Evolutionary conservation across 2,888 invertebrate genomes (phyloP).

Genomic region (Macrosiphum euphorbiae): DNA sequence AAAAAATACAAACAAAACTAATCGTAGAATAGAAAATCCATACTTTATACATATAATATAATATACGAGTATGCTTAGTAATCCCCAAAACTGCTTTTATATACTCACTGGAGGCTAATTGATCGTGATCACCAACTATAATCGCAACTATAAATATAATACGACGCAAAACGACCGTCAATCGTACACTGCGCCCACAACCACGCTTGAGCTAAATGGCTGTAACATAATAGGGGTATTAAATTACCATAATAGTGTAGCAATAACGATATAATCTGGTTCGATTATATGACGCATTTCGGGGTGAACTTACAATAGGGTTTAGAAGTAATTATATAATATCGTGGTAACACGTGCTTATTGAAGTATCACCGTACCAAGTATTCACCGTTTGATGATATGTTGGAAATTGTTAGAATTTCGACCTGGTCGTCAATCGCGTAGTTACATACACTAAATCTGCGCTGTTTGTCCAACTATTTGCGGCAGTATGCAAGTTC

Average conservation of each 20-base stretch:
- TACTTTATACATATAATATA: neutral
- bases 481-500: neutral
- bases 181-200: neutral
- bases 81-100: neutral
- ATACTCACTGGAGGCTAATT: neutral
- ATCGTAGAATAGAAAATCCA: neutral
- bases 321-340: neutral
- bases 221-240: neutral
- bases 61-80: neutral
- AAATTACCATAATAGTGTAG: neutral
- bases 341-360: neutral
- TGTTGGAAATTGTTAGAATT: neutral
- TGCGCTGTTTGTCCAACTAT: neutral
- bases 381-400: neutral
- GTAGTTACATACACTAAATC: too few species aligned
- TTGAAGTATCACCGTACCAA: too few species aligned
- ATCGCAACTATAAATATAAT: neutral
- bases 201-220: neutral
- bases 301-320: neutral
- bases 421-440: neutral
- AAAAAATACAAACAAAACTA: neutral
- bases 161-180: neutral
- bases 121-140: neutral
- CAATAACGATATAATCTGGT: neutral
- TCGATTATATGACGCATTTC: neutral